Base-by-base conservation (phyloP, 2,888 invertebrate species). In the Allolobophora icterica region DNA sequence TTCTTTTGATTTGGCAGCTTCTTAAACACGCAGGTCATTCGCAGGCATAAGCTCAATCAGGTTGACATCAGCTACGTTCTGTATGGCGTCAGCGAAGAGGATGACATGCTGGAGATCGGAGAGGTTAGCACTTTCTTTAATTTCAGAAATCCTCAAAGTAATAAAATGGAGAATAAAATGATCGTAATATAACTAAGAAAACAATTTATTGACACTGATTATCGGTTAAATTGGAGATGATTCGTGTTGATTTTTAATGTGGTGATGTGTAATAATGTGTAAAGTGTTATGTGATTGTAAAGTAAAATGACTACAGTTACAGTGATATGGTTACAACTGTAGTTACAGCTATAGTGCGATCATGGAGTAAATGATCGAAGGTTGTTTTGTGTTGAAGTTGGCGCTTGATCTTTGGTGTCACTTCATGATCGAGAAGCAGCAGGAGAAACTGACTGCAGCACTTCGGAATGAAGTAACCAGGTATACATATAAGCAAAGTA, bases 321-420 rank as follows among this genome's bases (percentile, higher is more conserved):
- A 52, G 52, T 24, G n/a, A n/a, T 52, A 52, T 52, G 52, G 24
- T 52, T 52, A 24, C 52, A 52, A 52, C 52, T 52, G 52, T 42
- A 13, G 52, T 24, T 52, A 52, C 52, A 52, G 52, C 6, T 52
- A 52, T 6, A 52, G 52, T 52, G 3, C 6, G 52, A 52, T 52
- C 52, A 52, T 52, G 52, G 52, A 52, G 52, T 71, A n/a, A 71
- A 71, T 71, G 17, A 71, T n/a, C 71, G 13, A 71, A 17, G n/a
- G 71, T 87, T 87, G 21, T 34, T 38, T 84, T 87, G 87, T 87
- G 87, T 34, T 87, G 87, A 5, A 87, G 87, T 24, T 87, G 87
- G 87, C 87, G 21, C 87, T 87, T 87, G 87, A 87, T 87, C 34
- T 87, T 35, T 87, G 87, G 87, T 24, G 87, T 87, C 35, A 8